phyloP scores from a whole-genome alignment of 2,888 invertebrate genomes.

The Brachynemurus nebulosus region DNA sequence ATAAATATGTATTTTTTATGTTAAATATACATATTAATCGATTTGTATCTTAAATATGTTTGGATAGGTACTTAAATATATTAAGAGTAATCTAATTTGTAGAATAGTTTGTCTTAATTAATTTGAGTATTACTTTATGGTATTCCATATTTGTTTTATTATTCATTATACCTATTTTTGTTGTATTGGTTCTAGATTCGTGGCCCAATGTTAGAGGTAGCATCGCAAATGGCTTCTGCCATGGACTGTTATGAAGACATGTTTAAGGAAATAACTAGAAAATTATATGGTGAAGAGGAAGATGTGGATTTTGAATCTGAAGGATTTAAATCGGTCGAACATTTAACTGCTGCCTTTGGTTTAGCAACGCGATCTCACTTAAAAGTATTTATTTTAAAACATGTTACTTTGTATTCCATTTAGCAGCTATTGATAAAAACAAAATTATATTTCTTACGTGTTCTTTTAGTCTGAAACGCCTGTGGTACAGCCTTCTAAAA shows the following conservation, averaged over 20 bases:
- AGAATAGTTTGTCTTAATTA: too few relatives aligned
- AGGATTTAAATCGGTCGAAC: slow-evolving; percentile 53
- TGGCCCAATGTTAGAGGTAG: slow-evolving; percentile 30
- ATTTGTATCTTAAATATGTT: too few relatives aligned
- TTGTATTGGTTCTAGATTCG: background rate
- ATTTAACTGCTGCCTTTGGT: slow-evolving; percentile 55
- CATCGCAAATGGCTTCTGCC: slow-evolving; percentile 45
- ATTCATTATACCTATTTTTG: too few relatives aligned
- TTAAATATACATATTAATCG: too few relatives aligned
- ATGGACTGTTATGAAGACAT: slow-evolving; percentile 68
- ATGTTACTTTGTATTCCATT: background rate
- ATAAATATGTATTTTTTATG: too few relatives aligned
- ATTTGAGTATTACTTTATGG: too few relatives aligned
- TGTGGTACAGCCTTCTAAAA: slow-evolving; percentile 8
- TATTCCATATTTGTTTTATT: too few relatives aligned
- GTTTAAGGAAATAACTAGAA: slow-evolving; percentile 85
- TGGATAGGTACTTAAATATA: too few relatives aligned
- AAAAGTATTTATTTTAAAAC: slow-evolving; percentile 14
- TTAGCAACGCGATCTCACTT: slow-evolving; percentile 40
- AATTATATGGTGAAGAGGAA: slow-evolving; percentile 75
- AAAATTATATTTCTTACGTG: background rate
- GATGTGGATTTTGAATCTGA: slow-evolving; percentile 36
- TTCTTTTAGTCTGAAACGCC: slow-evolving; percentile 11
- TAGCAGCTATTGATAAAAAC: background rate
- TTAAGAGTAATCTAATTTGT: too few relatives aligned